A percentile compares a stretch with the other conserved stretches of the same genome.
Conservation (phyloP, 2,113 vertebrate genomes). For the Meriones unguiculatus region DNA sequence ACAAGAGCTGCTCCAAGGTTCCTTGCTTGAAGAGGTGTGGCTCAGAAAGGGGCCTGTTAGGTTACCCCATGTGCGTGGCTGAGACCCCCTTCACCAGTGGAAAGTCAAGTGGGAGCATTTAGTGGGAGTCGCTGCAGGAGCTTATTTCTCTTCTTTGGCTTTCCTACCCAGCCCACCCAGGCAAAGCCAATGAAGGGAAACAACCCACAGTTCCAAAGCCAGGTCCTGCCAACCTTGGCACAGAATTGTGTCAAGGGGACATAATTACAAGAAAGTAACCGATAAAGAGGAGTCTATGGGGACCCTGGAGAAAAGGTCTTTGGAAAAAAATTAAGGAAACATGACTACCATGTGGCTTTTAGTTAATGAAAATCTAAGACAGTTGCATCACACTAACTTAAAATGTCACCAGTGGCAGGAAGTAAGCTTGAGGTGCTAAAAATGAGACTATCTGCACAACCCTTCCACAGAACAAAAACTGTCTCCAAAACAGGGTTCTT, state of each 20-base stretch:
- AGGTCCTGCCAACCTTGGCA: too few species aligned
- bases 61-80: rapidly evolving
- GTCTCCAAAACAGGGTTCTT: not conserved
- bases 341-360: not conserved
- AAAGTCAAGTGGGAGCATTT: not conserved
- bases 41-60: rapidly evolving
- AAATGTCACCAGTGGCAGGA: not conserved
- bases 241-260: not conserved
- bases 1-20: rapidly evolving
- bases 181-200: too few species aligned
- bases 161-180: not conserved
- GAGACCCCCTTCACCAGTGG: rapidly evolving
- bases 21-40: not conserved
- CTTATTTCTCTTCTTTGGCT: not conserved
- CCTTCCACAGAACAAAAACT: not conserved
- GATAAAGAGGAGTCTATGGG: too few species aligned
- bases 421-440: rapidly evolving
- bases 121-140: too few species aligned
- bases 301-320: not conserved
- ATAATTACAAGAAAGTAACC: not conserved
- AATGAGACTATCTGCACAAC: rapidly evolving
- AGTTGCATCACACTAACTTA: rapidly evolving
- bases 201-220: not conserved
- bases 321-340: too few species aligned
- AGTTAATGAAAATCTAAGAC: rapidly evolving